Percentiles rank a stretch among this genome's conserved stretches.
phyloP scores from a whole-genome alignment of 2,797 vertebrate species.

The Kryptolebias ocellatus region DNA sequence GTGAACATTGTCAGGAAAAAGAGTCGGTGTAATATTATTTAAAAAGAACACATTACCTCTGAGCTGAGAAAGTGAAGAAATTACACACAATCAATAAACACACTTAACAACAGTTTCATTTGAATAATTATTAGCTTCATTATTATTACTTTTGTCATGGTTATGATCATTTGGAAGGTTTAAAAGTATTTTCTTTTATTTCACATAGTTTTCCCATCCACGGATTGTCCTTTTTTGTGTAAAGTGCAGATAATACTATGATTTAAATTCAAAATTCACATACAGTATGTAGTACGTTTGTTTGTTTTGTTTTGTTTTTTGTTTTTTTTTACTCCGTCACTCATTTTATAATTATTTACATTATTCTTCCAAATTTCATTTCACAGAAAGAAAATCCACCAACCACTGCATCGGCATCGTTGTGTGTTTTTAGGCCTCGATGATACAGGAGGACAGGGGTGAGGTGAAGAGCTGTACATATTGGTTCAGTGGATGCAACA shows the following conservation, averaged over 20 bases:
- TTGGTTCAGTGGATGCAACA: slow-evolving; percentile 64
- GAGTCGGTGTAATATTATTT: slow-evolving; percentile 15
- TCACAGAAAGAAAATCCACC: slow-evolving; percentile 79
- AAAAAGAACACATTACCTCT: slow-evolving; percentile 7
- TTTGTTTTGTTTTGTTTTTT: slow-evolving; percentile 25
- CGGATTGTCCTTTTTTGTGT: slow-evolving; percentile 82
- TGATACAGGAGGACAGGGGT: slow-evolving; percentile 43
- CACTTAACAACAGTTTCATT: slow-evolving; percentile 64
- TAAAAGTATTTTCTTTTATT: slow-evolving; percentile 73
- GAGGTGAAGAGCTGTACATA: slow-evolving; percentile 60
- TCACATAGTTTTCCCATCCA: slow-evolving; percentile 61
- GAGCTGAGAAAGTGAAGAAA: slow-evolving; percentile 1
- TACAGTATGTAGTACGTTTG: slow-evolving; percentile 71
- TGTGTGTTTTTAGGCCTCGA: slow-evolving; percentile 73
- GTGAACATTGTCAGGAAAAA: slow-evolving; percentile 17
- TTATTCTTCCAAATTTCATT: slow-evolving; percentile 76
- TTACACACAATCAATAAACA: slow-evolving; percentile 66
- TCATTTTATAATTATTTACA: slow-evolving; percentile 72
- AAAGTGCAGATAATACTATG: slow-evolving; percentile 84
- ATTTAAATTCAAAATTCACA: slow-evolving; percentile 76
- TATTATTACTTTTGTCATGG: slow-evolving; percentile 76
- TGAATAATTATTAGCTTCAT: slow-evolving; percentile 81
- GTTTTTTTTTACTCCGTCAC: slow-evolving; percentile 52
- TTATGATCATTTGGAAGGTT: slow-evolving; percentile 78
- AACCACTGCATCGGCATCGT: slow-evolving; percentile 70